phyloP scores from a whole-genome alignment of 2,113 vertebrate species.

The Laticauda laticaudata region DNA sequence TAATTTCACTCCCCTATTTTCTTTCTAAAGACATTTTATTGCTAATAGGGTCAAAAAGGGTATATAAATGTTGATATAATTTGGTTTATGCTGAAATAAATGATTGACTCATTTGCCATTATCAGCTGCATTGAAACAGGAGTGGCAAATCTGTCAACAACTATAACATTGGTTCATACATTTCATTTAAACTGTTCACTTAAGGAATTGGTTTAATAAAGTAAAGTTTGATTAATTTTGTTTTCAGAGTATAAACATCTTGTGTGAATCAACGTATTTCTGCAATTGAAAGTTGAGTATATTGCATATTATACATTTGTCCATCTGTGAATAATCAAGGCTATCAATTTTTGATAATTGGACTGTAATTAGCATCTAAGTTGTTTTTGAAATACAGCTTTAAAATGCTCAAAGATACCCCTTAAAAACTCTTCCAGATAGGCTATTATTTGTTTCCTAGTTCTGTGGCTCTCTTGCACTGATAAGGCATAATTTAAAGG shows the following conservation, averaged over 20 bases:
- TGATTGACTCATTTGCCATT: neutral
- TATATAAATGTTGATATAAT: too few relatives aligned
- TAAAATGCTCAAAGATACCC: neutral
- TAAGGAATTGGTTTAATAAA: neutral
- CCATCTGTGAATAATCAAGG: neutral
- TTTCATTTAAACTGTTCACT: neutral
- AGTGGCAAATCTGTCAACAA: neutral
- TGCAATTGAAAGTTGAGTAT: neutral
- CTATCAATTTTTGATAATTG: fast-evolving
- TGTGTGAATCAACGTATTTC: neutral
- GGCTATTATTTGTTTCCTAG: fast-evolving
- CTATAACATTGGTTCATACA: neutral
- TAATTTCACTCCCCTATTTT: neutral
- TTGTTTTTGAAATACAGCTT: neutral
- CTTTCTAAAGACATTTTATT: neutral
- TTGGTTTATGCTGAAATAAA: neutral
- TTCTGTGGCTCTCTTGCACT: fast-evolving
- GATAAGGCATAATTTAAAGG: fast-evolving
- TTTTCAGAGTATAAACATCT: neutral
- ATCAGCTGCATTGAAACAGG: neutral
- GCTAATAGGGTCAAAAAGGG: neutral
- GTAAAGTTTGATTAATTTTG: neutral
- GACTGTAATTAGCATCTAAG: fast-evolving
- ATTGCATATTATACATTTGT: neutral
- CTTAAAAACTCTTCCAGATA: fast-evolving